A percentile compares a stretch with the other conserved stretches of the same genome.
phyloP scores from a whole-genome alignment of 2,113 vertebrate species.

The Stegostoma tigrinum region DNA sequence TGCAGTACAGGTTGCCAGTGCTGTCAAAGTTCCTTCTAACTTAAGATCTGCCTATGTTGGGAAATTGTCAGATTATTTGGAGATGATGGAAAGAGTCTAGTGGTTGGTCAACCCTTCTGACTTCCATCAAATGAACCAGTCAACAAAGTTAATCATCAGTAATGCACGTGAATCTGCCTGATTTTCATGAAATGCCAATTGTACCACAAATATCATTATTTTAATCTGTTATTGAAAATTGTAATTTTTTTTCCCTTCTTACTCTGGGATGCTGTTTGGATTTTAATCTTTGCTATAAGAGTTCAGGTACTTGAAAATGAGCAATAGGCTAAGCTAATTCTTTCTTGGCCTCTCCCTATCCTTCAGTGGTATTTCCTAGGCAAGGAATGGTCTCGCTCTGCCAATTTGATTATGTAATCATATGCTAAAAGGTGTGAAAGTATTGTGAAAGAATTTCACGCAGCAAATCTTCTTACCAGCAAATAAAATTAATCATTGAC shows the following conservation, averaged over 20 bases:
- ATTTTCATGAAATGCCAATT: background rate
- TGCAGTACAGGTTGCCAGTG: background rate
- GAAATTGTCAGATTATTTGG: background rate
- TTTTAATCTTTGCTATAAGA: background rate
- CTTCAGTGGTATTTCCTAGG: background rate
- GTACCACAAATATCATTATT: background rate
- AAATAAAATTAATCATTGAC: background rate
- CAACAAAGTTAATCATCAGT: background rate
- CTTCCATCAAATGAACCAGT: background rate
- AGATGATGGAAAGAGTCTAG: background rate
- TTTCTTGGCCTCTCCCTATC: background rate
- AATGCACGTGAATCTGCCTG: background rate
- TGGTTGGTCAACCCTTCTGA: background rate
- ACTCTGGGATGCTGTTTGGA: background rate
- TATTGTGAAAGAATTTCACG: background rate
- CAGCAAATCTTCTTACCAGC: background rate
- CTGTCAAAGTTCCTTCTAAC: background rate
- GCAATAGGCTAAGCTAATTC: background rate
- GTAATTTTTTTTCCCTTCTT: background rate
- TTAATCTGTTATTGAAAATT: background rate
- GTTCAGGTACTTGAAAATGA: background rate
- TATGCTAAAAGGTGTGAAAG: background rate
- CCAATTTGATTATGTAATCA: background rate
- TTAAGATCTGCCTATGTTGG: background rate
- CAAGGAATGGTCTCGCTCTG: background rate